These are phyloP conservation scores for Ashinkailepas kermadecensis DNA, from an alignment of 2,888 invertebrate species.

Conservation along the genomic window DNA sequence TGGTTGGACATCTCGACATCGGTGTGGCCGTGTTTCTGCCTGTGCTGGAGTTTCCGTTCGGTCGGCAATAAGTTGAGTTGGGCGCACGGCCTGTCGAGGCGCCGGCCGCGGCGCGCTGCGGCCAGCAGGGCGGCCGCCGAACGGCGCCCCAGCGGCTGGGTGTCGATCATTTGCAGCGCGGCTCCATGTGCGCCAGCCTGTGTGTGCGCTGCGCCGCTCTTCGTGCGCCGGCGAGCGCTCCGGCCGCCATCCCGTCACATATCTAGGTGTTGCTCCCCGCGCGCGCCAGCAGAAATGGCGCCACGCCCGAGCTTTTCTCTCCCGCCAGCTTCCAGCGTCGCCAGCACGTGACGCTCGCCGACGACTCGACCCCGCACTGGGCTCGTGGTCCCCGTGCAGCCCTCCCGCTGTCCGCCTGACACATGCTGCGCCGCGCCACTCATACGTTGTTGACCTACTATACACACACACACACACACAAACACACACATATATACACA, in stretches of 20 bases:
- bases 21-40: background rate
- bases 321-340: background rate
- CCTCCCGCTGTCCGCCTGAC: background rate
- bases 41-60: background rate
- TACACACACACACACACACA: background rate
- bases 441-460: conserved; percentile 22
- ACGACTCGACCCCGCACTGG: no score
- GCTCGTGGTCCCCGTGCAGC: background rate
- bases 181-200: no score
- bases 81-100: background rate
- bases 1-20: conserved; percentile 4
- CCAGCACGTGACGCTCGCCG: background rate
- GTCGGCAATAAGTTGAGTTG: background rate
- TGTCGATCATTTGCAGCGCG: no score
- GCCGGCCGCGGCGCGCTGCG: background rate
- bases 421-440: background rate
- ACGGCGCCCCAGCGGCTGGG: no score
- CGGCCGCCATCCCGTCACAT: background rate
- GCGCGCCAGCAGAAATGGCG: background rate
- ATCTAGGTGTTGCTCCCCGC: background rate
- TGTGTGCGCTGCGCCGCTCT: no score
- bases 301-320: background rate
- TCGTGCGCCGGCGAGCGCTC: no score
- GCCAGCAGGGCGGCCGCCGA: no score
- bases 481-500: no score